Evolutionary conservation across 2,888 invertebrate species (phyloP).

Genomic region (Tenodera sinensis): DNA sequence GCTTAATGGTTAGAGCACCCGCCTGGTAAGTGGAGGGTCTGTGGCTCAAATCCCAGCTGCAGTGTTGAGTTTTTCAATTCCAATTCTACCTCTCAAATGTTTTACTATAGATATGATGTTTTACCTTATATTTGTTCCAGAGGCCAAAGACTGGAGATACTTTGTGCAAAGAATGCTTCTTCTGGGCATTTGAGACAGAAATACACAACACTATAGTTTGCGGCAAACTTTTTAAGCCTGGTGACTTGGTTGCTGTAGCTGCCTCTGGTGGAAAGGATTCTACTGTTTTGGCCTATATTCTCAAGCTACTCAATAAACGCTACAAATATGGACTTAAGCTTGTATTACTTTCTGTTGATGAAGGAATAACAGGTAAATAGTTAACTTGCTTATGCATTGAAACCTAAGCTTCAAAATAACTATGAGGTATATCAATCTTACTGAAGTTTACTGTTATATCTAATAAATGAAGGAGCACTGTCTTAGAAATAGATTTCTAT

Average conservation of each 20-base stretch:
- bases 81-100: no score
- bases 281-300: constrained; percentile 90
- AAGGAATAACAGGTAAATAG: constrained; percentile 83
- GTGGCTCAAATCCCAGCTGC: no score
- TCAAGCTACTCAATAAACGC: constrained; percentile 86
- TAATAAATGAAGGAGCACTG: no score
- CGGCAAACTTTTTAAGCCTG: constrained; percentile 75
- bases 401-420: no score
- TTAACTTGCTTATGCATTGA: no score
- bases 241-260: constrained; percentile 86
- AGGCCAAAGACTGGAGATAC: constrained; percentile 88
- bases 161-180: constrained; percentile 93
- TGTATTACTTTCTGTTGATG: constrained; percentile 92
- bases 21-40: no score
- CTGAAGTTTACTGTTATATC: no score
- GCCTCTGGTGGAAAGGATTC: constrained; percentile 96
- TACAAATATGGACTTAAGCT: constrained; percentile 88
- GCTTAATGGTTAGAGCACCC: no score
- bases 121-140: constrained; percentile 48
- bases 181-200: constrained; percentile 89
- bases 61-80: no score
- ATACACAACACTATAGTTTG: constrained; percentile 85
- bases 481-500: no score
- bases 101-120: neutral
- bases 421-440: no score